A percentile compares a stretch with the other conserved stretches of the same genome.
Conservation (phyloP, 2,888 invertebrate species). For the Pocota personata region DNA sequence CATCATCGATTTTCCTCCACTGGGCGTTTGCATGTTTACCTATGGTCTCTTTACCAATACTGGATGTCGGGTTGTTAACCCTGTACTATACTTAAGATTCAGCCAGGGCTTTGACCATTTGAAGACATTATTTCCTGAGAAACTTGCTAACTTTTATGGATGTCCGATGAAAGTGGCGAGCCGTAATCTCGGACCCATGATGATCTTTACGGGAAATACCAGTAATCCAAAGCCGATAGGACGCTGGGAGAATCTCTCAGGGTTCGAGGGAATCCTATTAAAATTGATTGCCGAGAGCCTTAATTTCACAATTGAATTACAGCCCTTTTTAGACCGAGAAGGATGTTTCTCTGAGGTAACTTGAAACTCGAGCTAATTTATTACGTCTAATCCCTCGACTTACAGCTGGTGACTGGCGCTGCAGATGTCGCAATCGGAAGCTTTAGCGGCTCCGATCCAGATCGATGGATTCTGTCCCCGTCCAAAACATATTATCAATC, state of each 20-base stretch:
- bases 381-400: neutral
- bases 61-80: constrained; percentile 57
- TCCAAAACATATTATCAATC: constrained; percentile 76
- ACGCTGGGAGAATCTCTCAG: constrained; percentile 74
- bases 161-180: constrained; percentile 77
- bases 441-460: constrained; percentile 75
- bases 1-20: constrained; percentile 62
- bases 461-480: constrained; percentile 73
- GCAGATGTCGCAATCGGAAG: constrained; percentile 78
- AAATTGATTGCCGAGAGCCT: constrained; percentile 75
- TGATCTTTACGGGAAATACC: constrained; percentile 76
- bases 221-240: constrained; percentile 67
- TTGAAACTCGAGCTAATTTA: neutral
- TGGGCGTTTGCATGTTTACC: constrained; percentile 68
- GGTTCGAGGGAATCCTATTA: constrained; percentile 79
- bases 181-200: constrained; percentile 75
- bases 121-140: constrained; percentile 75
- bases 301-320: constrained; percentile 76
- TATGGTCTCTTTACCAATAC: constrained; percentile 50
- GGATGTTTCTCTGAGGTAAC: neutral
- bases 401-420: neutral
- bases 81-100: constrained; percentile 74
- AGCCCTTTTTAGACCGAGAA: constrained; percentile 66
- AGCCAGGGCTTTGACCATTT: constrained; percentile 47
- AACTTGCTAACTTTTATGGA: constrained; percentile 72